Percentiles rank a stretch among this genome's conserved stretches.
Conservation (phyloP, 2,113 vertebrate species). For the Paraplagusia blochii region DNA sequence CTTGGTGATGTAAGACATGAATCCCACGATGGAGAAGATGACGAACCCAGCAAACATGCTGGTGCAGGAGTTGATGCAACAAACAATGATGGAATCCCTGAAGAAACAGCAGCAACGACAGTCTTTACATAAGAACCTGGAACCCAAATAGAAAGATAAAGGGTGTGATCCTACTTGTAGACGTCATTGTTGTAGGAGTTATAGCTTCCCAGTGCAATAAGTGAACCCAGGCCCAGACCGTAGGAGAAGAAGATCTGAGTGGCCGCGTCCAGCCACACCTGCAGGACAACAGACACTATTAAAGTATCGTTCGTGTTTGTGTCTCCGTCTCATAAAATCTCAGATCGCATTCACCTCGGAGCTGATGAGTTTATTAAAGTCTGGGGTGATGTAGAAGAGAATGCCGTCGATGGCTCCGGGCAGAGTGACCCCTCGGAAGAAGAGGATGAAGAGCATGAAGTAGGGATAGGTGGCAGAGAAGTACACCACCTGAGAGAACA, state of each 20-base stretch:
- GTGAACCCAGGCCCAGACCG: conserved; percentile 85
- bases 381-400: conserved; percentile 86
- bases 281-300: neutral
- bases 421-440: conserved; percentile 86
- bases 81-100: conserved; percentile 89
- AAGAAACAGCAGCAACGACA: conserved; percentile 1
- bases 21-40: conserved; percentile 92
- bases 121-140: neutral
- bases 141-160: neutral
- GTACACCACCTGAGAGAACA: conserved; percentile 82
- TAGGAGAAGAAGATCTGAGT: conserved; percentile 95
- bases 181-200: conserved; percentile 87
- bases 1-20: conserved; percentile 89
- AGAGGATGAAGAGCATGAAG: conserved; percentile 89
- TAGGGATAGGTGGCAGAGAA: conserved; percentile 92
- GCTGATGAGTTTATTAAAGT: conserved; percentile 82
- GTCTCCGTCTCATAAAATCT: neutral
- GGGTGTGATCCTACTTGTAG: conserved; percentile 58
- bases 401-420: conserved; percentile 88
- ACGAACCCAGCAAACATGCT: conserved; percentile 89
- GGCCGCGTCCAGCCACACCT: conserved; percentile 93
- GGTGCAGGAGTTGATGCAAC: conserved; percentile 87
- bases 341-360: conserved; percentile 73
- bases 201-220: conserved; percentile 90
- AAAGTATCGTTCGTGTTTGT: neutral